phyloP scores from a whole-genome alignment of 2,888 invertebrate genomes.

The Acleris laterana region DNA sequence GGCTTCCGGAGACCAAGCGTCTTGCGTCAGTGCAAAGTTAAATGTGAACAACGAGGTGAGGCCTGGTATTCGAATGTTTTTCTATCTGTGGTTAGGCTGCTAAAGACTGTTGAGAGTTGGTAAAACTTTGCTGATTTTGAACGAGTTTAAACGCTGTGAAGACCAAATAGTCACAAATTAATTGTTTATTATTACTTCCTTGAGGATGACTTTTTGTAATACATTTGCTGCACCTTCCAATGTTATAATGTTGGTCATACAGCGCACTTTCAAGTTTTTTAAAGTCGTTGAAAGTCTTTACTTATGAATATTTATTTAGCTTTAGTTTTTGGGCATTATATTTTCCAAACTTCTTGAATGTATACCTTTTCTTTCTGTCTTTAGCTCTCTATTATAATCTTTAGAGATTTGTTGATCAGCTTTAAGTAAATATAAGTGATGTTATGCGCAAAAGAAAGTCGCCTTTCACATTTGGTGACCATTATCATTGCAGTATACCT shows the following conservation, averaged over 20 bases:
- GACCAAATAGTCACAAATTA: too few relatives aligned
- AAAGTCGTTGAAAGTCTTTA: not conserved
- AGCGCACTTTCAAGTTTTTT: not conserved
- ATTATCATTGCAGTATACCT: not conserved
- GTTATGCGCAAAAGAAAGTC: constrained; percentile 3
- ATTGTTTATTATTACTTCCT: too few relatives aligned
- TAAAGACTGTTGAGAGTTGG: constrained; percentile 30
- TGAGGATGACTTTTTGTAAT: too few relatives aligned
- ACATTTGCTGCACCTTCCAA: too few relatives aligned
- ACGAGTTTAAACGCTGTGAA: too few relatives aligned
- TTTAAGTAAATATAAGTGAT: constrained; percentile 1
- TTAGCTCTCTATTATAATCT: constrained; percentile 16
- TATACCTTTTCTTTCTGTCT: too few relatives aligned
- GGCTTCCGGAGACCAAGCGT: constrained; percentile 90
- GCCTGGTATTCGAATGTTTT: constrained; percentile 7
- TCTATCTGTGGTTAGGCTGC: constrained; percentile 15
- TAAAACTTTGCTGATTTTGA: not conserved
- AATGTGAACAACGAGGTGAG: constrained; percentile 49
- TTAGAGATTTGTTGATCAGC: constrained; percentile 3
- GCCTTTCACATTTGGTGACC: constrained; percentile 12
- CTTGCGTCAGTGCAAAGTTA: constrained; percentile 89
- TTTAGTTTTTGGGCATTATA: constrained; percentile 1
- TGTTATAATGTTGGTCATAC: too few relatives aligned
- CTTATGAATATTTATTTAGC: not conserved
- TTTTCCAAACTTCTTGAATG: too few relatives aligned